A percentile compares a stretch with the other conserved stretches of the same genome.
Evolutionary conservation across 2,797 vertebrate genomes (phyloP).

Genomic region (Xyrichtys novacula): DNA sequence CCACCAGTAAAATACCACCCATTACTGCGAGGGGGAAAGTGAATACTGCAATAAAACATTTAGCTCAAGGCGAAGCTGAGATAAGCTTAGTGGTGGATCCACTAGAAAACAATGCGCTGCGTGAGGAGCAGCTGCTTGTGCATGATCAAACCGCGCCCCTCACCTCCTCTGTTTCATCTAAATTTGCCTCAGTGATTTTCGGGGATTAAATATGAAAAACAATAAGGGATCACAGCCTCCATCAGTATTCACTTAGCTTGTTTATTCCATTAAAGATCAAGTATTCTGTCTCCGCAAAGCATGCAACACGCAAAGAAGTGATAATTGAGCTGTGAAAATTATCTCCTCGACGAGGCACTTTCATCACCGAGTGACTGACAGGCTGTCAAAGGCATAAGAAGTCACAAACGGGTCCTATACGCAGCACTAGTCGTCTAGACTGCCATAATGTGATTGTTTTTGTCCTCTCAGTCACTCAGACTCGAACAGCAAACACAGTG

Average conservation of each 20-base stretch:
- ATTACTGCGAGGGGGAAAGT: conserved; percentile 15
- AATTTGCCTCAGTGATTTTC: conserved; percentile 38
- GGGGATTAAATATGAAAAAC: conserved; percentile 35
- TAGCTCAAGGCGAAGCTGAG: conserved; percentile 23
- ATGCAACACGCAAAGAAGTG: not conserved
- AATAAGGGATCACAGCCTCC: conserved; percentile 17
- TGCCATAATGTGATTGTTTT: conserved; percentile 73
- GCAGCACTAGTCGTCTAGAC: conserved; percentile 64
- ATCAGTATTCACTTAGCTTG: not conserved
- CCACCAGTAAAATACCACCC: conserved; percentile 51
- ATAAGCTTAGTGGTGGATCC: conserved; percentile 20
- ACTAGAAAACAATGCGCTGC: conserved; percentile 18
- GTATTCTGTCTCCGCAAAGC: not conserved
- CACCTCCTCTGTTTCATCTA: conserved; percentile 22
- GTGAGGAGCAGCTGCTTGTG: conserved; percentile 13
- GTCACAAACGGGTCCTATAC: conserved; percentile 48
- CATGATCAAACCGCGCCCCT: conserved; percentile 28
- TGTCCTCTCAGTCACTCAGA: conserved; percentile 69
- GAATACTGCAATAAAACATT: conserved; percentile 33
- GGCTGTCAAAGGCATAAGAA: conserved; percentile 48
- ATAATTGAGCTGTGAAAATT: conserved; percentile 16
- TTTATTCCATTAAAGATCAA: conserved; percentile 42
- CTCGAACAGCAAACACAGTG: conserved; percentile 76
- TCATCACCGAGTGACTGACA: conserved; percentile 61
- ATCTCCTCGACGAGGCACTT: conserved; percentile 42